Evolutionary conservation across 2,888 invertebrate species (phyloP), one percentile per base, ranked within the genome.

Genomic region (Lacanobia wlatinum): DNA sequence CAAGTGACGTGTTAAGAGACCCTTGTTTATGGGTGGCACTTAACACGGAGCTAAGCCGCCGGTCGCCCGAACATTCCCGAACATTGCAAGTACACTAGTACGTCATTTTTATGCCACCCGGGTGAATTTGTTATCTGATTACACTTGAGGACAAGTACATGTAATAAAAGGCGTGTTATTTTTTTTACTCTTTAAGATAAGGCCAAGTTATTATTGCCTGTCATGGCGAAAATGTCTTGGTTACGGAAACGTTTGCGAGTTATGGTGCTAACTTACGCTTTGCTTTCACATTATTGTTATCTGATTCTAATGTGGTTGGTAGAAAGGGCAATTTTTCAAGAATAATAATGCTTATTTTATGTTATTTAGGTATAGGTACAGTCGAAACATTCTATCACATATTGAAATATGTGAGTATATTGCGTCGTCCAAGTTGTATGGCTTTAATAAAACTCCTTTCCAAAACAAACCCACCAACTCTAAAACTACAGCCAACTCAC

Each of bases 11-110:
- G 90, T 90, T 89, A 89, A 88, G 90, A 88, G 90, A 84, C 87
- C 84, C 88, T 91, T 94, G 92, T 94, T 93, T 94, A 94, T 93
- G 91, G 90, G 83, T 76, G 88, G 87, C 90, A 92, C 92, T 94
- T 93, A 93, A 91, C 92, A 90, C 84, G 88, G 86, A 88, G 87
- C 89, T 91, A 90, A 91, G 91, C 89, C 87, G 83, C 80, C 83
- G 73, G 86, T 76, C 87, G 76, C 82, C 78, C 77, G 67, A 73
- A 80, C 76, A 75, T 77, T 84, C 69, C 67, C 46, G 46, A 83
- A 75, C 62, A 75, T 83, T 70, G 84, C 84, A 84, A 70, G 75
- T 80, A 79, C 83, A 76, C 80, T 80, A 86, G 85, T 89, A 88
- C 85, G 85, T 90, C 86, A 91, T 89, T 91, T 92, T 91, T 90